Percentiles rank a stretch among this genome's conserved stretches.
phyloP scores from a whole-genome alignment of 2,888 invertebrate genomes.

The Trissolcus brochymenae region DNA sequence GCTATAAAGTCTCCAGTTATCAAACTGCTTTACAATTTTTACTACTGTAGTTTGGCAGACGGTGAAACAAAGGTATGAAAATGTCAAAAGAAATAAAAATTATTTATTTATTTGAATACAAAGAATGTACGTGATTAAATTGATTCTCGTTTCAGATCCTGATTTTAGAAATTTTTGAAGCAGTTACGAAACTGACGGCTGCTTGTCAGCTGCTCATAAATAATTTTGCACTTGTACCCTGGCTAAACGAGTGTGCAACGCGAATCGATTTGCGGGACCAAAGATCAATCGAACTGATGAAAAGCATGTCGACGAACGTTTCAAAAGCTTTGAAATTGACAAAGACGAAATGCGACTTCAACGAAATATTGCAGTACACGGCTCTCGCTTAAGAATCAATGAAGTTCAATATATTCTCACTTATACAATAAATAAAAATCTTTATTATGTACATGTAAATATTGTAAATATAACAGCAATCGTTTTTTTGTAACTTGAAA shows the following conservation, averaged over 20 bases:
- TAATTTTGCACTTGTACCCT: conserved; percentile 84
- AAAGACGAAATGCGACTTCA: conserved; percentile 2
- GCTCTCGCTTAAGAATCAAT: conserved; percentile 1
- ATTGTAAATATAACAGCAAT: conserved; percentile 15
- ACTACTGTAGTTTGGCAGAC: conserved; percentile 81
- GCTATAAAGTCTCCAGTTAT: conserved; percentile 85
- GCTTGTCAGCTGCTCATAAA: conserved; percentile 82
- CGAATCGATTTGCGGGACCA: conserved; percentile 1
- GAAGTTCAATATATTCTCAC: background rate
- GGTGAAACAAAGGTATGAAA: conserved; percentile 78
- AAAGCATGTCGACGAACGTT: conserved; percentile 15
- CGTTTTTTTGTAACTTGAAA: background rate
- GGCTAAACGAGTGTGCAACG: conserved; percentile 78
- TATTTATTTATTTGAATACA: background rate
- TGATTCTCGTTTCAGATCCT: conserved; percentile 71
- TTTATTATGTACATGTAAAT: conserved; percentile 22
- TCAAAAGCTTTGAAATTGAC: conserved; percentile 7
- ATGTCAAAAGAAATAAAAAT: background rate
- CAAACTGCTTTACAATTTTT: conserved; percentile 86
- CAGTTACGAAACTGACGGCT: conserved; percentile 81
- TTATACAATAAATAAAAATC: conserved; percentile 17
- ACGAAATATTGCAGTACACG: background rate
- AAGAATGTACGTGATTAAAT: too few relatives aligned
- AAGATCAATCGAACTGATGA: conserved; percentile 4
- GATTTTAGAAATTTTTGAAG: conserved; percentile 82